phyloP scores from a whole-genome alignment of 2,888 invertebrate genomes.

The Unio pictorum region DNA sequence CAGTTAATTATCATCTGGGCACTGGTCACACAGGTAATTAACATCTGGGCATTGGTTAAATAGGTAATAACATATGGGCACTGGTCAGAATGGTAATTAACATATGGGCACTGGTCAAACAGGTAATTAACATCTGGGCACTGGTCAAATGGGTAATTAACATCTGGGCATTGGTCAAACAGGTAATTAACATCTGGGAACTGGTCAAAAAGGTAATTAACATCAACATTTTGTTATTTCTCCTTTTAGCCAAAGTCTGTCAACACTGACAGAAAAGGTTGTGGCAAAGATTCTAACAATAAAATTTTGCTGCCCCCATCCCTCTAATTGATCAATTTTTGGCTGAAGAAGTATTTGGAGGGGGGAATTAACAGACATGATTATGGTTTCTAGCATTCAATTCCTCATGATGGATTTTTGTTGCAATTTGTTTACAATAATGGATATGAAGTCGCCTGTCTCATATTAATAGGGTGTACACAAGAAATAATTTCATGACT shows the following conservation, averaged over 20 bases:
- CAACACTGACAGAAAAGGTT: no score
- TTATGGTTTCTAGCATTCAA: no score
- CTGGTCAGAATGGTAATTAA: constrained; percentile 87
- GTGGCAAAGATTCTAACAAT: no score
- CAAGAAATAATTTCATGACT: no score
- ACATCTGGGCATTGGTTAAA: constrained; percentile 88
- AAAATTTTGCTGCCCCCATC: no score
- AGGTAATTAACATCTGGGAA: constrained; percentile 81
- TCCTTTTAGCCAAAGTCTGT: not conserved
- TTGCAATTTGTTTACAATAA: no score
- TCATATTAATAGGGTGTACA: no score
- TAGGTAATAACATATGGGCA: constrained; percentile 83
- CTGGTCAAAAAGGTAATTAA: constrained; percentile 84
- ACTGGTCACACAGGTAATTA: constrained; percentile 84
- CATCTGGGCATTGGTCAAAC: constrained; percentile 94
- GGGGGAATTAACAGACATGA: no score
- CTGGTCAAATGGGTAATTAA: constrained; percentile 84
- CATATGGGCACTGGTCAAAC: constrained; percentile 94
- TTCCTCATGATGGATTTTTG: no score
- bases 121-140: constrained; percentile 81
- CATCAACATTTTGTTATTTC: not conserved
- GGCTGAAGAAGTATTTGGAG: no score
- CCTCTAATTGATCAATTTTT: no score
- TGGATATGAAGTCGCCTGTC: no score
- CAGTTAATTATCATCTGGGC: constrained; percentile 83